Conservation (phyloP, 2,888 invertebrate species). For the Teinopalpus imperialis region DNA sequence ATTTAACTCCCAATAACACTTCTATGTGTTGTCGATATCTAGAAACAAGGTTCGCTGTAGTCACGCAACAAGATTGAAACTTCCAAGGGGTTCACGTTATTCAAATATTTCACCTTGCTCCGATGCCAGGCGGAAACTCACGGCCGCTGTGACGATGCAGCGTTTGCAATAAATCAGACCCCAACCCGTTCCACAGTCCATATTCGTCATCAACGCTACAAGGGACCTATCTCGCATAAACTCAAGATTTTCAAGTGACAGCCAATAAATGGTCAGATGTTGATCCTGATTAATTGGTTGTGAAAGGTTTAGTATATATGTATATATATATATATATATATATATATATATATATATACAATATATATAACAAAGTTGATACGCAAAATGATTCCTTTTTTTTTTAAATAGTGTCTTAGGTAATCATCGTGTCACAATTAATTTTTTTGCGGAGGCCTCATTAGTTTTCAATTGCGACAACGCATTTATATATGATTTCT, state of each 20-base stretch:
- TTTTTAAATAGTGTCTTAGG: too few species aligned
- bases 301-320: slow-evolving; percentile 20
- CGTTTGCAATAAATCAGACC: slow-evolving; percentile 30
- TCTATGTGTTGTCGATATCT: slow-evolving; percentile 47
- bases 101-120: slow-evolving; percentile 71
- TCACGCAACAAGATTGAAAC: slow-evolving; percentile 75
- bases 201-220: slow-evolving; percentile 29
- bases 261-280: slow-evolving; percentile 30
- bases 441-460: too few species aligned
- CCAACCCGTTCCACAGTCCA: slow-evolving; percentile 28
- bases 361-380: slow-evolving; percentile 10
- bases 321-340: slow-evolving; percentile 18
- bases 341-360: too few species aligned
- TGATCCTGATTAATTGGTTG: slow-evolving; percentile 27
- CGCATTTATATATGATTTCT: too few species aligned
- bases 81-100: slow-evolving; percentile 49
- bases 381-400: too few species aligned
- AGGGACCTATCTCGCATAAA: slow-evolving; percentile 30
- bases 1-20: slow-evolving; percentile 36
- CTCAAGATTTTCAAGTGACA: slow-evolving; percentile 31
- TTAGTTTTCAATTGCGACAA: too few species aligned
- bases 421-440: too few species aligned
- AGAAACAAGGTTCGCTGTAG: slow-evolving; percentile 39
- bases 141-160: slow-evolving; percentile 21
- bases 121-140: slow-evolving; percentile 46